These are phyloP conservation scores for Drosophila leontia DNA, from an alignment of 1,140 invertebrate genomes.

Conservation along the genomic window DNA sequence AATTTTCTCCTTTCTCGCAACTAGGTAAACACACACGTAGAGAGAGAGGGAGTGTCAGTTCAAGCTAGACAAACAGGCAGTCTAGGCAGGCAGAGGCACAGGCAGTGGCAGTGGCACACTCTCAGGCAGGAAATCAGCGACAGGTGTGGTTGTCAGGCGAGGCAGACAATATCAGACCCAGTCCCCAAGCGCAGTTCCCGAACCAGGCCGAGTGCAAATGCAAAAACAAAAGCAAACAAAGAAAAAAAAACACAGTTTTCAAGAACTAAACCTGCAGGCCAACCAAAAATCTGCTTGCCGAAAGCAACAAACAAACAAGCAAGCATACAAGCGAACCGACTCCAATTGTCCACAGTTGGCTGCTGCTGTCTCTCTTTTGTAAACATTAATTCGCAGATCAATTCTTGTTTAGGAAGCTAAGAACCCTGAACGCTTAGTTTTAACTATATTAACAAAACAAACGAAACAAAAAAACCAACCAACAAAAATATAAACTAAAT, in stretches of 20 bases:
- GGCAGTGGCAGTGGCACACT: conserved; percentile 49
- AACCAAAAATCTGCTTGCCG: conserved; percentile 18
- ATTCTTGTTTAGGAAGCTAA: conserved; percentile 80
- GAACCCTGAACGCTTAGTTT: conserved; percentile 78
- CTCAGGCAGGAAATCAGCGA: conserved; percentile 74
- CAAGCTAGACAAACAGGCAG: conserved; percentile 78
- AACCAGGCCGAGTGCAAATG: conserved; percentile 40
- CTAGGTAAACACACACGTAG: conserved; percentile 75
- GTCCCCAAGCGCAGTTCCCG: conserved; percentile 28
- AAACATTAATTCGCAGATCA: conserved; percentile 63
- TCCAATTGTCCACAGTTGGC: conserved; percentile 53
- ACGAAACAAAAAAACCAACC: conserved; percentile 22
- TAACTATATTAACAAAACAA: conserved; percentile 68
- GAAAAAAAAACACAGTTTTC: conserved; percentile 18
- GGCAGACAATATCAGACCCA: conserved; percentile 67
- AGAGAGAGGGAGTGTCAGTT: conserved; percentile 66
- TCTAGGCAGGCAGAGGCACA: conserved; percentile 73
- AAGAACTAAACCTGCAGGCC: conserved; percentile 25
- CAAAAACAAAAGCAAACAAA: conserved; percentile 15
- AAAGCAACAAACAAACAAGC: conserved; percentile 33
- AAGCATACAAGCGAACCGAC: conserved; percentile 26
- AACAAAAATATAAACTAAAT: conserved; percentile 65
- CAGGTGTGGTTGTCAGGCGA: conserved; percentile 58
- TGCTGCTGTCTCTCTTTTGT: conserved; percentile 65
- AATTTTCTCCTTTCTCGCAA: conserved; percentile 80